phyloP scores from a whole-genome alignment of 2,797 vertebrate species.

The Toxotes lorentzi region DNA sequence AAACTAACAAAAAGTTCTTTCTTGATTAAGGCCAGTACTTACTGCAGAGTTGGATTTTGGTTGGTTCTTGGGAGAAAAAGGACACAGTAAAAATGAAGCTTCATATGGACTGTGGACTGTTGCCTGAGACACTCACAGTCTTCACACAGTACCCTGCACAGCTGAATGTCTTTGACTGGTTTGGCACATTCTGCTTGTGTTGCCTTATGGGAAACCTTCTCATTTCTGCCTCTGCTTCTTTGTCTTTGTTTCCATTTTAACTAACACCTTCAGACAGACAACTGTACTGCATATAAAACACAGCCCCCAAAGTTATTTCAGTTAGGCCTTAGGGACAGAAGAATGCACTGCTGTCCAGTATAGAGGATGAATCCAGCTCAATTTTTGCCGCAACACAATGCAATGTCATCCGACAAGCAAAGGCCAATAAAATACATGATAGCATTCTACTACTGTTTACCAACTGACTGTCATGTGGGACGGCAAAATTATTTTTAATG shows the following conservation, averaged over 20 bases:
- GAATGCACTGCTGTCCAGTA: neutral
- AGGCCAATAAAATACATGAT: neutral
- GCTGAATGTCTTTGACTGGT: conserved; percentile 17
- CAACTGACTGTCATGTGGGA: neutral
- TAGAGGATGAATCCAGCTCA: neutral
- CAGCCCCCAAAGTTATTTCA: neutral
- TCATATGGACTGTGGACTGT: conserved; percentile 13
- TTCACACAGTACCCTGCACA: conserved; percentile 6
- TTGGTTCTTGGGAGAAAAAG: conserved; percentile 7
- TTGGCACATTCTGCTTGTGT: conserved; percentile 26
- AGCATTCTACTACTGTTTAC: neutral
- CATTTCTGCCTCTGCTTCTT: conserved; percentile 57
- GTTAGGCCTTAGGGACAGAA: neutral
- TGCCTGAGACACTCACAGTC: conserved; percentile 16
- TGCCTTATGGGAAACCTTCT: conserved; percentile 23
- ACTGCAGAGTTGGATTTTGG: neutral
- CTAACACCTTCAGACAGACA: conserved; percentile 7
- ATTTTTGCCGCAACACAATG: neutral
- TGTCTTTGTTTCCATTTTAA: conserved; percentile 29
- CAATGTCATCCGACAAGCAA: neutral
- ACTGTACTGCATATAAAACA: neutral
- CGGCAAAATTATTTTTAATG: neutral
- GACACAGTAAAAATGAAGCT: conserved; percentile 2
- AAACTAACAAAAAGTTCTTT: conserved; percentile 15
- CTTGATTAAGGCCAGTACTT: conserved; percentile 12